Base-by-base conservation (phyloP, 2,113 vertebrate species). In the Platanista minor region DNA sequence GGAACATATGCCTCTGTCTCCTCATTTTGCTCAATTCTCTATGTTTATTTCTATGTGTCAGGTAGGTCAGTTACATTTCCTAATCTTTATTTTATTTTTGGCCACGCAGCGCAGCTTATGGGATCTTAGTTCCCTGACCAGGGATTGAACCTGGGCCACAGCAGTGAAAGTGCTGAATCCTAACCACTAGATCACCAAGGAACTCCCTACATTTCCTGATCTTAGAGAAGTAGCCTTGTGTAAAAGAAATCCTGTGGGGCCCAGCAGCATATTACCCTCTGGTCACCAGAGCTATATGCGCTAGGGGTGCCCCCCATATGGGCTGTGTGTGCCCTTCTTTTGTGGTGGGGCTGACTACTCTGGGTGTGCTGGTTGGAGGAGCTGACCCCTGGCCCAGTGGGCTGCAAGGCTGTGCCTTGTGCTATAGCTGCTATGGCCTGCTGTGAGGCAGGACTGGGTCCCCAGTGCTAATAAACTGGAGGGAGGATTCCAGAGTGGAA, bases 121-220 rank as follows among this genome's bases (percentile, higher is more conserved):
- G 43, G 46, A 77, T 52, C 54, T 77, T 0, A 0, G 9, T 77
- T 52, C 9, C 17, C 43, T 0, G 0, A 33, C 46, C 17, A 52
- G 74, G 74, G 29, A 5, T 33, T 49, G 29, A 33, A 33, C 43
- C 17, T 17, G 17, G 29, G 43, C 9, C 49, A 41, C 49, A 17
- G 46, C 2, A 7, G 17, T 52, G 43, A 49, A 77, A 9, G 43
- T 2, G 0, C 29, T 9, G 12, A 6, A 52, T 77, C 43, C 43
- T 33, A 49, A 52, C 43, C 0, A 1, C 29, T 52, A 46, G 74
- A 52, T 52, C 17, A 33, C 5, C 21, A 77, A 9, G 15, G 5
- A 33, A 18, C 74, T 77, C 9, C 43, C 74, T 80, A 27, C 21
- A 5, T 57, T 80, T 80, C n/a, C 77, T 27, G 52, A 57, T 57